These are phyloP conservation scores for Eilema depressum DNA, from an alignment of 2,888 invertebrate species.

Conservation along the genomic window DNA sequence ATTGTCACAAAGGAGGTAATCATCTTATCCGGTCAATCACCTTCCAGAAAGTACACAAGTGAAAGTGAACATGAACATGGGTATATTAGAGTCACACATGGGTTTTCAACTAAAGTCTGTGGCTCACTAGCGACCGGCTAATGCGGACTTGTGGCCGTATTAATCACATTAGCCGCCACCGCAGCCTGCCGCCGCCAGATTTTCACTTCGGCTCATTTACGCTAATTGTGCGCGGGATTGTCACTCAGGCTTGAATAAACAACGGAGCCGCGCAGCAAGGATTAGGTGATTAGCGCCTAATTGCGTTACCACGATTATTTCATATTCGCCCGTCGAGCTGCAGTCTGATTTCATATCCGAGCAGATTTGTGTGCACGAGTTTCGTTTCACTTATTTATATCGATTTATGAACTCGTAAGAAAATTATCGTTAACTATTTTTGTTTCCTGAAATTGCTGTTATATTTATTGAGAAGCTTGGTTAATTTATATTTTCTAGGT, in stretches of 20 bases:
- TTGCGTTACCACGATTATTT: slow-evolving; percentile 85
- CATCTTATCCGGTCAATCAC: not conserved
- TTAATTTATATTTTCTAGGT: not conserved
- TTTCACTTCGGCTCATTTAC: slow-evolving; percentile 87
- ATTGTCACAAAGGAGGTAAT: not conserved
- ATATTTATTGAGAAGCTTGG: not conserved
- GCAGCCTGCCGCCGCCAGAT: slow-evolving; percentile 77
- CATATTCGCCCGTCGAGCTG: slow-evolving; percentile 78
- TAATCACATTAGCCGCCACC: slow-evolving; percentile 80
- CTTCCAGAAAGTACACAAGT: not conserved
- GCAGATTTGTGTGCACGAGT: slow-evolving; percentile 77
- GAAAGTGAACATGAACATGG: slow-evolving; percentile 6
- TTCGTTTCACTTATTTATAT: slow-evolving; percentile 64
- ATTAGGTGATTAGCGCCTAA: slow-evolving; percentile 86
- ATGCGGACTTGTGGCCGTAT: slow-evolving; percentile 78
- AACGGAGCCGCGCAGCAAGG: slow-evolving; percentile 84
- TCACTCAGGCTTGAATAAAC: slow-evolving; percentile 87
- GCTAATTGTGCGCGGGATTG: slow-evolving; percentile 86
- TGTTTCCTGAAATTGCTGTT: not conserved
- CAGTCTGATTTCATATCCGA: slow-evolving; percentile 81
- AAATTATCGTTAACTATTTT: not conserved
- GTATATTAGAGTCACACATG: slow-evolving; percentile 35
- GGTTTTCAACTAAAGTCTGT: slow-evolving; percentile 43
- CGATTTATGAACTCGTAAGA: slow-evolving; percentile 41
- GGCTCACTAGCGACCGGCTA: slow-evolving; percentile 60